A percentile compares a stretch with the other conserved stretches of the same genome.
Evolutionary conservation across 1,140 invertebrate genomes (phyloP).

Genomic region (Heliothis subflexa): DNA sequence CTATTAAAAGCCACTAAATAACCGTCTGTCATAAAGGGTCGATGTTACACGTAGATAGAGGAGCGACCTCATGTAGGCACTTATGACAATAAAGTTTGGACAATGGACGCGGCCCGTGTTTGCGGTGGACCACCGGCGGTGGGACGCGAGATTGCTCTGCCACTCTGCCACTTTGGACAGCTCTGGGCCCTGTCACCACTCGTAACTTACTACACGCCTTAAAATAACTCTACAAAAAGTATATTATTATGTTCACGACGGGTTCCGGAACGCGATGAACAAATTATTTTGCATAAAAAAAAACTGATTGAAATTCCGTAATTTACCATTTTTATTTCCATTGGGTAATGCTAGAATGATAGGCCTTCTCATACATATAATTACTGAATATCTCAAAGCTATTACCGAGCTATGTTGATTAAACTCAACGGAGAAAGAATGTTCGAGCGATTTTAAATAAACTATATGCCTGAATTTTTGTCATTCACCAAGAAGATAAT

Average conservation of each 20-base stretch:
- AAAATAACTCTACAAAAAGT: too few relatives aligned
- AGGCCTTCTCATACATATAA: conserved; percentile 23
- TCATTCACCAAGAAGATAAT: conserved; percentile 30
- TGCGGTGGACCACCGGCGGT: conserved; percentile 78
- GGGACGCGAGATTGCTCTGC: conserved; percentile 39
- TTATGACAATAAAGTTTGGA: conserved; percentile 76
- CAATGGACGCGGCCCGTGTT: conserved; percentile 69
- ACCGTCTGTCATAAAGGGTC: conserved; percentile 18
- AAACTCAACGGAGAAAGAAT: conserved; percentile 19
- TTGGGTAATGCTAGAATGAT: not conserved
- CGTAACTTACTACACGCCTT: not conserved
- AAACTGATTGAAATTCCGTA: not conserved
- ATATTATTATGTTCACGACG: too few relatives aligned
- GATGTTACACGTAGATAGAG: conserved; percentile 39
- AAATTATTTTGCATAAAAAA: conserved; percentile 9
- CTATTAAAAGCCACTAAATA: conserved; percentile 26
- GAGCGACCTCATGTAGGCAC: conserved; percentile 58
- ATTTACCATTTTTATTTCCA: not conserved
- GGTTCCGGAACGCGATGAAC: too few relatives aligned
- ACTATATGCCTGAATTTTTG: conserved; percentile 31
- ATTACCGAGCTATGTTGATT: conserved; percentile 33
- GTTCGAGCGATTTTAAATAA: conserved; percentile 14
- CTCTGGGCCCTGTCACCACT: conserved; percentile 46
- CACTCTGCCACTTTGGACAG: conserved; percentile 34
- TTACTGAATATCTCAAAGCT: conserved; percentile 7